A percentile compares a stretch with the other conserved stretches of the same genome.
Conservation (phyloP, 2,113 vertebrate species). For the Callipepla californica region DNA sequence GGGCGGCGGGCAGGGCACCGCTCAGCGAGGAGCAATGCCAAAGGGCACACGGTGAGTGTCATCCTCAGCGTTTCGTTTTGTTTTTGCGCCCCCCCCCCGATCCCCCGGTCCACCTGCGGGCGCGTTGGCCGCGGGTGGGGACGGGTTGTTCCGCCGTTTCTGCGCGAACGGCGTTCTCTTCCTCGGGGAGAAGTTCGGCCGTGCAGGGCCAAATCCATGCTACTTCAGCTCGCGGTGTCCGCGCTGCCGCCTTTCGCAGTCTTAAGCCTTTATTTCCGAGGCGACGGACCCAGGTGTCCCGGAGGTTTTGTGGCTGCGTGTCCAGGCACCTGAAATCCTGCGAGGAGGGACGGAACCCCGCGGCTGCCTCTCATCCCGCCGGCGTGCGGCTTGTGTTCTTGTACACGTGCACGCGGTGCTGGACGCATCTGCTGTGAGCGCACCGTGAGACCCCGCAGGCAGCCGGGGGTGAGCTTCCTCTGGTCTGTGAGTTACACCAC, state of each 20-base stretch:
- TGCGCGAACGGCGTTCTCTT: constrained; percentile 19
- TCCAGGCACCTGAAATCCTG: neutral
- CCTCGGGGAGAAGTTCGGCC: constrained; percentile 48
- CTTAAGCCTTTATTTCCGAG: neutral
- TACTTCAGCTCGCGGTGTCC: neutral
- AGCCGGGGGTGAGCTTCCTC: neutral
- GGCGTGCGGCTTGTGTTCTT: neutral
- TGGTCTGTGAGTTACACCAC: neutral
- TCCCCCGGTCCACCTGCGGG: too few relatives aligned
- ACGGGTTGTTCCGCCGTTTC: constrained; percentile 63
- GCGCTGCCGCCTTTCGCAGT: neutral
- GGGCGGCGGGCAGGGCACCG: too few relatives aligned
- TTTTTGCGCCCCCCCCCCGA: too few relatives aligned
- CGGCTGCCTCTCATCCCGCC: neutral
- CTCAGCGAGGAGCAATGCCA: too few relatives aligned
- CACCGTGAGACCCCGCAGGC: neutral
- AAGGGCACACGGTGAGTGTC: too few relatives aligned
- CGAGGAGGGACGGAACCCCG: neutral
- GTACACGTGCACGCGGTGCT: neutral
- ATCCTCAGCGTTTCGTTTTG: too few relatives aligned
- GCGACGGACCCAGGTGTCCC: neutral
- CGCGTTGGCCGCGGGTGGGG: neutral
- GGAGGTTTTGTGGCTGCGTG: neutral
- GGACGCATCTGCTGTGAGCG: neutral
- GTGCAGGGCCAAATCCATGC: too few relatives aligned